Evolutionary conservation across 2,797 vertebrate genomes (phyloP), one percentile per base, ranked within the genome.

Genomic region (Pseudochirops cupreus): DNA sequence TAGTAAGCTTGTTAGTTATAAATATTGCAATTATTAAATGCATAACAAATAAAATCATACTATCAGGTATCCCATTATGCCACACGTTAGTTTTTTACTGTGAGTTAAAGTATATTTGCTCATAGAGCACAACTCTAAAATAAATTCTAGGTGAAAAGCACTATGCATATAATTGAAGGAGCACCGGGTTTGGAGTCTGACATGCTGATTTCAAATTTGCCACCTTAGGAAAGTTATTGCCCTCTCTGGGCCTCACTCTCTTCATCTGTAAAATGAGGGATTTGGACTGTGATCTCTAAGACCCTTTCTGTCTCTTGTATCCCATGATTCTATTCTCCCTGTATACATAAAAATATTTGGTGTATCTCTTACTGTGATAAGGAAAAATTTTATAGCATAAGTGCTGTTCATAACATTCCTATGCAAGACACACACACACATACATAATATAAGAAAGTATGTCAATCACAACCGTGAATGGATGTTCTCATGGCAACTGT

Each of bases 211-310:
- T 52, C 29, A 91, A 18, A 62, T 4, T 5, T 14, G 56, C 59
- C 59, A 62, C 46, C 52, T 54, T 31, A 1, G 50, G 0, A 28
- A 57, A 95, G 28, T 0, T 0, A 14, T 16, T 2, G 0, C 50
- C 56, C 31, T 39, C 91, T 90, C 62, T 0, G 0, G 91, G 95
- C 91, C 96, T 97, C 58, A 18, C 91, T 95, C 97, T 97, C 94
- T 82, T 94, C 50, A 16, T 0, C 9, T 92, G 90, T 12, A 74
- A 67, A 11, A 46, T 91, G 46, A 74, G 0, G 5, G 33, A 74
- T 18, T 62, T 33, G 16, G 21, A 74, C 18, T 39, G 21, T 46
- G 39, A 46, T 26, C 21, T 87, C 74, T 46, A 24, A 87, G 39
- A 50, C 26, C 3, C 39, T 26, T 87, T 87, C 21, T 46, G 74